Conservation (phyloP, 2,113 vertebrate genomes). For the Leuciscus idus region DNA sequence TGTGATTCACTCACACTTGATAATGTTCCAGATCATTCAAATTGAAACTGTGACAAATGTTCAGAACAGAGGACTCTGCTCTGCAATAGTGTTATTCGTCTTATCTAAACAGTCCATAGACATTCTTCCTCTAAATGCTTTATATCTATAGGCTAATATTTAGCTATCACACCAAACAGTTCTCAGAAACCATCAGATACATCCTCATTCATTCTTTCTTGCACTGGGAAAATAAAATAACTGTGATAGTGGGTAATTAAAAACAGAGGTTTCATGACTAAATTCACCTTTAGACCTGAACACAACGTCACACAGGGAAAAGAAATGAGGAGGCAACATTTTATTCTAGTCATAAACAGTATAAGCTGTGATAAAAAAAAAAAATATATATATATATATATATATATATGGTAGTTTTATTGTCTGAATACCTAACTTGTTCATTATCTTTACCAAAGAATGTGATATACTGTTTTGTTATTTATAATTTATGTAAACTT, state of each 20-base stretch:
- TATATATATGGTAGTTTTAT: neutral
- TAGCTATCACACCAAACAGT: neutral
- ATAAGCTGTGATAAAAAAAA: neutral
- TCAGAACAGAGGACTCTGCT: neutral
- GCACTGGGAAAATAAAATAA: neutral
- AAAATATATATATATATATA: too few relatives aligned
- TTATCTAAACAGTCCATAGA: neutral
- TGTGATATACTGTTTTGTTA: neutral
- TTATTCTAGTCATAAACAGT: neutral
- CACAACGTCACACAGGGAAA: neutral
- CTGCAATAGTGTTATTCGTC: neutral
- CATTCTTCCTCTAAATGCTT: neutral
- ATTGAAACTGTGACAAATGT: neutral
- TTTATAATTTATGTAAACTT: slow-evolving; percentile 3
- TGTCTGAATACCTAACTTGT: neutral
- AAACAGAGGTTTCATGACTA: neutral
- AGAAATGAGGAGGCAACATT: neutral
- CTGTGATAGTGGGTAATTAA: neutral
- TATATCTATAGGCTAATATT: neutral
- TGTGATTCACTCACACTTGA: neutral
- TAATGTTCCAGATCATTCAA: neutral
- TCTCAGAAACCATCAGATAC: neutral
- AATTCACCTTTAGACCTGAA: slow-evolving; percentile 24
- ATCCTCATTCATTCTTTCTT: neutral
- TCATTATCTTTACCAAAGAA: neutral